Evolutionary conservation across 1,140 invertebrate genomes (phyloP).

Genomic region (Dinothrombium tinctorium): DNA sequence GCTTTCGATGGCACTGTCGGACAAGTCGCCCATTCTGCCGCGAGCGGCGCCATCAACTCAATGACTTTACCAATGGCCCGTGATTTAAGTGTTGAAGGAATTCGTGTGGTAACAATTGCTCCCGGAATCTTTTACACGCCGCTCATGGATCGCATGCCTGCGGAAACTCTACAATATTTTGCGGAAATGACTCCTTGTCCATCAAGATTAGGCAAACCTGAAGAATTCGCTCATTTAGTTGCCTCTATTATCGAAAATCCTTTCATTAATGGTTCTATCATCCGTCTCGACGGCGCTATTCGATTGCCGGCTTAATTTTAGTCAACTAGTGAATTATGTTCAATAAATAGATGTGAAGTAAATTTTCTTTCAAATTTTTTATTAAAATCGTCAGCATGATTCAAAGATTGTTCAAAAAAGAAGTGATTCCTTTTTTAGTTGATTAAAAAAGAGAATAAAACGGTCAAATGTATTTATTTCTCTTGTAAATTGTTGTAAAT

Average conservation of each 20-base stretch:
- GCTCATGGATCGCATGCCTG: conserved; percentile 21
- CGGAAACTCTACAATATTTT: conserved; percentile 27
- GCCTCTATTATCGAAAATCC: conserved; percentile 70
- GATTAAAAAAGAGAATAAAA: no score
- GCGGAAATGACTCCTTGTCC: conserved; percentile 64
- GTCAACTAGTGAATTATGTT: no score
- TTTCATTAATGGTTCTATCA: conserved; percentile 76
- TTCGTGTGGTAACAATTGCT: conserved; percentile 29
- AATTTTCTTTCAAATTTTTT: no score
- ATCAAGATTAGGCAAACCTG: conserved; percentile 53
- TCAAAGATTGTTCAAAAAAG: no score
- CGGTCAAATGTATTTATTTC: no score
- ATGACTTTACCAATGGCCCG: conserved; percentile 30
- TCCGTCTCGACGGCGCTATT: conserved; percentile 77
- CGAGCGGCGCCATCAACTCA: conserved; percentile 28
- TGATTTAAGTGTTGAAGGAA: conserved; percentile 25
- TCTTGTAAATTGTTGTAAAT: no score
- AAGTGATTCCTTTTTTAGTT: no score
- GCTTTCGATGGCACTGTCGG: conserved; percentile 91
- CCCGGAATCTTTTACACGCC: conserved; percentile 30
- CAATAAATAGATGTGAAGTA: no score
- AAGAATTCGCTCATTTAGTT: conserved; percentile 68
- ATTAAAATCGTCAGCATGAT: no score
- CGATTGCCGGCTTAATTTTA: no score
- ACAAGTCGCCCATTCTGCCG: conserved; percentile 39